phyloP scores from a whole-genome alignment of 2,797 vertebrate genomes.

The Eleutherodactylus coqui region DNA sequence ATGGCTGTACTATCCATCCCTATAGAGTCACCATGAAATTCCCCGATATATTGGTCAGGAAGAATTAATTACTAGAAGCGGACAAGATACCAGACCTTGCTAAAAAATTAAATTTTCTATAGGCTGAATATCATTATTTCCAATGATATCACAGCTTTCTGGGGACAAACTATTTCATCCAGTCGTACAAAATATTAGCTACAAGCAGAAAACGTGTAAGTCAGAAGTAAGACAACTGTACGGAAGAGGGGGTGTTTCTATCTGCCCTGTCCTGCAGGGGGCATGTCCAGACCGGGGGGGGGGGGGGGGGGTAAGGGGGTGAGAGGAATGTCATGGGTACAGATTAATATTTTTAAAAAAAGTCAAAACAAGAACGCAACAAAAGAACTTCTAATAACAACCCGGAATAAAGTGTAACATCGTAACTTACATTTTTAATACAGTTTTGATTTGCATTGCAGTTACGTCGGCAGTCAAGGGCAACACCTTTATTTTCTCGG shows the following conservation, averaged over 20 bases:
- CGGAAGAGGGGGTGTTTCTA: constrained; percentile 58
- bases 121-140: constrained; percentile 3
- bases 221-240: constrained; percentile 19
- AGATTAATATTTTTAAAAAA: background rate
- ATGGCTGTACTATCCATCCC: too few relatives aligned
- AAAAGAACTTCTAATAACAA: constrained; percentile 41
- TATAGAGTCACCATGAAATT: background rate
- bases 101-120: background rate
- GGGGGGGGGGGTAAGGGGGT: constrained; percentile 66
- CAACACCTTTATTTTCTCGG: background rate
- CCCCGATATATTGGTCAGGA: background rate
- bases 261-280: constrained; percentile 75
- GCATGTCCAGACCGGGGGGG: constrained; percentile 66
- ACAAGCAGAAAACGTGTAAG: constrained; percentile 25
- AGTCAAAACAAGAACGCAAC: background rate
- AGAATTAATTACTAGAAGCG: background rate
- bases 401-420: constrained; percentile 36
- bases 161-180: constrained; percentile 62
- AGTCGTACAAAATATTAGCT: constrained; percentile 65
- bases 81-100: constrained; percentile 50
- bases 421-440: background rate
- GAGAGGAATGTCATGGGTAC: constrained; percentile 70
- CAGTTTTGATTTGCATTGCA: constrained; percentile 51
- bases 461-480: constrained; percentile 47
- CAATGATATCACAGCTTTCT: background rate